A percentile compares a stretch with the other conserved stretches of the same genome.
These are phyloP conservation scores for Drosophila ananassae DNA, from an alignment of 1,140 invertebrate species.

Conservation along the genomic window DNA sequence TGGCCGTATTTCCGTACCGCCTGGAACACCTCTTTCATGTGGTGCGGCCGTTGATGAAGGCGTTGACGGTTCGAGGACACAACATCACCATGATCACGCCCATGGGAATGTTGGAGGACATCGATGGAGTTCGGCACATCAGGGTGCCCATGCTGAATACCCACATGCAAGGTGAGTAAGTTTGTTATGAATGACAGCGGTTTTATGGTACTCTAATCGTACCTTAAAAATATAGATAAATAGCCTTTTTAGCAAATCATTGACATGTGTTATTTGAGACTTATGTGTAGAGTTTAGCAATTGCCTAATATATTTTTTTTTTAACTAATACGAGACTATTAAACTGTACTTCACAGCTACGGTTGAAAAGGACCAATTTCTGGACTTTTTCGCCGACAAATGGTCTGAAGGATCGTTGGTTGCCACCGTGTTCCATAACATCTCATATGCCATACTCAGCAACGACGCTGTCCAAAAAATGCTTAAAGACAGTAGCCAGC, in stretches of 20 bases:
- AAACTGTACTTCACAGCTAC: background rate
- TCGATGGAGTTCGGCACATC: slow-evolving; percentile 34
- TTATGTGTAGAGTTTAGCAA: no score
- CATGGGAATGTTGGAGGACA: background rate
- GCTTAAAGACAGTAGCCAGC: slow-evolving; percentile 16
- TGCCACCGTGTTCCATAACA: slow-evolving; percentile 9
- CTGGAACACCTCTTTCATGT: slow-evolving; percentile 16
- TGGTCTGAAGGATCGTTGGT: slow-evolving; percentile 18
- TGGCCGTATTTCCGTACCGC: slow-evolving; percentile 29
- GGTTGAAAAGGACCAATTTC: background rate
- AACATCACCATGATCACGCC: slow-evolving; percentile 47
- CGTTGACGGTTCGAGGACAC: slow-evolving; percentile 32
- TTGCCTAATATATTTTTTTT: no score
- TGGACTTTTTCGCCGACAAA: slow-evolving; percentile 5
- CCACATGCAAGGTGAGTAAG: slow-evolving; percentile 22
- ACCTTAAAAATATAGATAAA: background rate
- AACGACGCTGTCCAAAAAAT: slow-evolving; percentile 44
- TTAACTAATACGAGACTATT: background rate
- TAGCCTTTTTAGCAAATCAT: background rate
- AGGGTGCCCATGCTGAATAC: slow-evolving; percentile 18
- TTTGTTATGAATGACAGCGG: background rate
- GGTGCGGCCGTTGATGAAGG: slow-evolving; percentile 20
- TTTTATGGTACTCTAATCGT: background rate
- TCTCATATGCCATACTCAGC: slow-evolving; percentile 19
- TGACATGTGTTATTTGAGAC: background rate